Percentiles rank a stretch among this genome's conserved stretches.
Evolutionary conservation across 2,797 vertebrate species (phyloP).

Genomic region (Muraenolepis orangiensis): DNA sequence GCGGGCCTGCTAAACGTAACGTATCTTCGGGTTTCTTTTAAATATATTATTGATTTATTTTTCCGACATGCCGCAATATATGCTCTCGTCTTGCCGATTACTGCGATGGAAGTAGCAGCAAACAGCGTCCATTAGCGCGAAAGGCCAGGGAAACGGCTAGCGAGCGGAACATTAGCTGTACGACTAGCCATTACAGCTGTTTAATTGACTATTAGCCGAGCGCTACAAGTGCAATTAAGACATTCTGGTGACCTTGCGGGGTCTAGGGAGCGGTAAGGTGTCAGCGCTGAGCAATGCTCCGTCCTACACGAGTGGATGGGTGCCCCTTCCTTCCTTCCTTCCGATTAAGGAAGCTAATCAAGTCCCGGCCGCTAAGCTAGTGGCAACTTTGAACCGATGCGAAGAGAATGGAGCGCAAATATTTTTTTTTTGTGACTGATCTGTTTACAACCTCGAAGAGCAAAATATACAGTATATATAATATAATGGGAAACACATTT

Average conservation of each 20-base stretch:
- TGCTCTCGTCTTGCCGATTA: conserved; percentile 57
- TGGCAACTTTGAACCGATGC: neutral
- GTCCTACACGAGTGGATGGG: conserved; percentile 21
- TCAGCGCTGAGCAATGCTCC: conserved; percentile 37
- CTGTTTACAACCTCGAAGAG: neutral
- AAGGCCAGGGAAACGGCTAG: conserved; percentile 41
- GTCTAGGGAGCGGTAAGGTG: conserved; percentile 36
- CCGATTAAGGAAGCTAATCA: conserved; percentile 30
- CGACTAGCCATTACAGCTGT: conserved; percentile 64
- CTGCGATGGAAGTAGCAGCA: conserved; percentile 65
- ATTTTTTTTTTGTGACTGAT: neutral
- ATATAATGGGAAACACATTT: no score
- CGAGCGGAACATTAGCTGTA: conserved; percentile 56
- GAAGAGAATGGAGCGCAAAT: neutral
- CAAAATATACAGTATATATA: neutral
- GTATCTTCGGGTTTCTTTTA: no score
- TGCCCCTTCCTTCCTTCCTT: conserved; percentile 19
- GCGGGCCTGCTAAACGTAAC: no score
- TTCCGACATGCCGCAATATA: conserved; percentile 29
- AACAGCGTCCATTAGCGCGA: conserved; percentile 56
- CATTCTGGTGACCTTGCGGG: conserved; percentile 52
- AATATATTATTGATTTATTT: conserved; percentile 23
- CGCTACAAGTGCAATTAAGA: conserved; percentile 53
- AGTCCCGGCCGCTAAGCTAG: neutral
- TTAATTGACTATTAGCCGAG: conserved; percentile 61